Evolutionary conservation across 2,888 invertebrate genomes (phyloP).

Genomic region (Epiblema foenella): DNA sequence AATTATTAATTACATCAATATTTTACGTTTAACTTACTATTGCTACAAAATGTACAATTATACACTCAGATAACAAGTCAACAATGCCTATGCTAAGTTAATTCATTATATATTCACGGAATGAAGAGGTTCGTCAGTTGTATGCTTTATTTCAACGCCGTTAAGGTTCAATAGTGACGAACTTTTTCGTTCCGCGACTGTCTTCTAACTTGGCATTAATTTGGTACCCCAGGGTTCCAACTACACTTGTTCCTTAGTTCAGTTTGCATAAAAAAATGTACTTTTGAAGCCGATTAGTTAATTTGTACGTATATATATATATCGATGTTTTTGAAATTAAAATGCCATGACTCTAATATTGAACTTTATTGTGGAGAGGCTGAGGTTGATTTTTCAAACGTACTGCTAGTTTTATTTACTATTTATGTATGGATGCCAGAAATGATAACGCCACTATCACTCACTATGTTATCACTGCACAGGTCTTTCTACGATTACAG

Average conservation of each 20-base stretch:
- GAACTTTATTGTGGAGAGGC: too few species aligned
- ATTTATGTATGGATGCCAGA: too few species aligned
- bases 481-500: not conserved
- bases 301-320: not conserved
- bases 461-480: too few species aligned
- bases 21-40: constrained; percentile 53
- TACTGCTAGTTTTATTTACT: too few species aligned
- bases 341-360: too few species aligned
- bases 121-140: too few species aligned
- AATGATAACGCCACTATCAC: too few species aligned
- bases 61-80: constrained; percentile 59
- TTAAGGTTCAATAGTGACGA: too few species aligned
- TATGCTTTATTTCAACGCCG: too few species aligned
- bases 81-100: constrained; percentile 51
- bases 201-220: constrained; percentile 36
- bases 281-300: not conserved
- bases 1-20: constrained; percentile 71
- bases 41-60: constrained; percentile 56
- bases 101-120: not conserved
- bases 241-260: not conserved
- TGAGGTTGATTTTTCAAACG: not conserved
- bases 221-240: not conserved
- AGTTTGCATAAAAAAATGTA: not conserved
- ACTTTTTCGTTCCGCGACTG: too few species aligned
- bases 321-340: too few species aligned